A percentile compares a stretch with the other conserved stretches of the same genome.
phyloP scores from a whole-genome alignment of 2,888 invertebrate species.

The Mactromeris polynyma region DNA sequence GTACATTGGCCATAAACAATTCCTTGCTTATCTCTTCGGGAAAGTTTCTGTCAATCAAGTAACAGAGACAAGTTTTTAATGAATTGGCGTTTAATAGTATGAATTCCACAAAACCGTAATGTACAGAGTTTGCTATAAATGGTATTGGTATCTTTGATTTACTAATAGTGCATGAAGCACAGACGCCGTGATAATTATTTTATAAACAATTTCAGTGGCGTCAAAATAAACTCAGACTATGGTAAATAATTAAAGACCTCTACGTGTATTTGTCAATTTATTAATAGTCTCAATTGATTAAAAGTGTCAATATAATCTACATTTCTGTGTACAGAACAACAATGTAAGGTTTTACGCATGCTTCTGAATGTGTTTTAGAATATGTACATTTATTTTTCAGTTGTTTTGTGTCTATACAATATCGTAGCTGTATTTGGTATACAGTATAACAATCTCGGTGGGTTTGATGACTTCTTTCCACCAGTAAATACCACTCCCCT shows the following conservation, averaged over 20 bases:
- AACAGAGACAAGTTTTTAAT: not conserved
- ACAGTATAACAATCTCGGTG: not conserved
- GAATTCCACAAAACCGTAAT: not conserved
- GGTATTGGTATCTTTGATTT: not conserved
- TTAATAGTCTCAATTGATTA: too few relatives aligned
- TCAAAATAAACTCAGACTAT: too few relatives aligned
- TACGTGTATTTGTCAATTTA: too few relatives aligned
- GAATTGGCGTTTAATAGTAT: not conserved
- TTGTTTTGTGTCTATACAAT: not conserved
- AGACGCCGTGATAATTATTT: too few relatives aligned
- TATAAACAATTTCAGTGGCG: too few relatives aligned
- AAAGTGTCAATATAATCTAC: too few relatives aligned
- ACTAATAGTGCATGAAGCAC: too few relatives aligned
- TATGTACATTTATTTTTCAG: not conserved
- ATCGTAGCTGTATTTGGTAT: not conserved
- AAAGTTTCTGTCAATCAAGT: constrained; percentile 13
- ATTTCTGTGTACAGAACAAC: too few relatives aligned
- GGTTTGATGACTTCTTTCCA: not conserved
- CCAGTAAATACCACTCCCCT: not conserved
- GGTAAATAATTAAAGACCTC: too few relatives aligned
- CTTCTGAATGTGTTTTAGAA: not conserved
- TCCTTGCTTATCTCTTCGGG: constrained; percentile 21
- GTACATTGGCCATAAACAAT: constrained; percentile 20
- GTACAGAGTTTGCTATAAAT: not conserved
- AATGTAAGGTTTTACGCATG: not conserved